Percentiles rank a stretch among this genome's conserved stretches.
Conservation (phyloP, 2,888 invertebrate species). For the Chrysodeixis includens region DNA sequence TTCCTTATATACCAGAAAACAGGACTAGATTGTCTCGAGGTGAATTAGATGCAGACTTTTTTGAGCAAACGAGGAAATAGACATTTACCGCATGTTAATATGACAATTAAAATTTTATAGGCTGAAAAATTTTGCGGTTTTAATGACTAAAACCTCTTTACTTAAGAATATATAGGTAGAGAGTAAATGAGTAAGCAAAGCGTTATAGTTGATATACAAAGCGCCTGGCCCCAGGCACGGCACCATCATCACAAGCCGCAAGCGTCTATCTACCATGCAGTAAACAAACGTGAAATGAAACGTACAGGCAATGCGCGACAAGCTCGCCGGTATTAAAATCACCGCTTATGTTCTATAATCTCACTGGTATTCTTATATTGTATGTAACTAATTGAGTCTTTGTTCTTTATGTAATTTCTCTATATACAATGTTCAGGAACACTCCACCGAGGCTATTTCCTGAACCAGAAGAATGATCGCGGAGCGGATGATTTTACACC, state of each 20-base stretch:
- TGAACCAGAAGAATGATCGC: slow-evolving; percentile 89
- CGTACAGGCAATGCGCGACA: slow-evolving; percentile 85
- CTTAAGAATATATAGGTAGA: slow-evolving; percentile 12
- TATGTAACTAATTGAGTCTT: slow-evolving; percentile 88
- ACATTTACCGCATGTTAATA: neutral
- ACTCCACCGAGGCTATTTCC: slow-evolving; percentile 85
- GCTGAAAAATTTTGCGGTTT: neutral
- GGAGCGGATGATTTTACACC: slow-evolving; percentile 89
- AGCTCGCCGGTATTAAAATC: slow-evolving; percentile 87
- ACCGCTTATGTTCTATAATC: slow-evolving; percentile 87
- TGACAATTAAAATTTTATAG: neutral
- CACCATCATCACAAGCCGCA: slow-evolving; percentile 41
- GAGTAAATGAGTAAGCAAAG: slow-evolving; percentile 40
- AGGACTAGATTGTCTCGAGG: slow-evolving; percentile 13
- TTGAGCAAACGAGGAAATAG: slow-evolving; percentile 21
- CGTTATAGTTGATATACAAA: slow-evolving; percentile 32
- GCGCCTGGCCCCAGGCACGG: slow-evolving; percentile 22
- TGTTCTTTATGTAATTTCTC: slow-evolving; percentile 83
- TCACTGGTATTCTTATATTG: slow-evolving; percentile 87
- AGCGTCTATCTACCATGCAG: slow-evolving; percentile 49
- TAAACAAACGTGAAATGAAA: slow-evolving; percentile 77
- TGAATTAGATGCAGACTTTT: slow-evolving; percentile 10
- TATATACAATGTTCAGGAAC: slow-evolving; percentile 87
- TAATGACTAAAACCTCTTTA: slow-evolving; percentile 12
- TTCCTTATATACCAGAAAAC: slow-evolving; percentile 16